Base-by-base conservation (phyloP, 2,888 invertebrate species). In the Pterostichus madidus region DNA sequence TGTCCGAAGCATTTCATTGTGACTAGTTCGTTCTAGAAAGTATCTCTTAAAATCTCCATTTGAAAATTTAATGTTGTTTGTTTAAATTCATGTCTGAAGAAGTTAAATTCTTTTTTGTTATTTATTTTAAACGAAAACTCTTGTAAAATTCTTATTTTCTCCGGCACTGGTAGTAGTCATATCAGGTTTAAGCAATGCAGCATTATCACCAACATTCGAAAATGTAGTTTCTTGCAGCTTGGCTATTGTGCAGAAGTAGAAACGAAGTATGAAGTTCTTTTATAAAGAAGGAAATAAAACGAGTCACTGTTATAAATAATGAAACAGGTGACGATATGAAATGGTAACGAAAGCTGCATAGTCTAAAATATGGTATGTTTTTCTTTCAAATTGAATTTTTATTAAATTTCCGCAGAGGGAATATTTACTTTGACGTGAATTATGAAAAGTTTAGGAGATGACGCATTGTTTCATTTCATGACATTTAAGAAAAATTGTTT, bases 201-300 rank as follows among this genome's bases (percentile, higher is more conserved):
- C 13, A 52, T 17, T 56, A 56, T 13, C 17, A 10, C 56, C 56
- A 56, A 17, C 56, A 56, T 13, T 56, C 56, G 56, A 7, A 56
- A 56, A 17, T 56, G 56, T 17, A 56, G 56, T 56, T 56, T 56
- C 39, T 56, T 56, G 56, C 56, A 17, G 39, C 24, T 24, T 49
- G 17, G 56, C 3, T 17, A 56, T 56, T 56, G 56, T 56, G 56
- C 56, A 56, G 17, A 56, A 17, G 17, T 56, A 13, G 5, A 56
- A 56, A 13, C 17, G 8, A 10, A 10, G 15, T 56, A 56, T 56
- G 13, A 2, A 10, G 15, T 17, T 1, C 17, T 17, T 2, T 56
- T 15, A 17, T 17, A 17, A 17, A 56, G 24, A 56, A 17, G 17
- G 13, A 49, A 49, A n/a, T 49, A 49, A 56, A 13, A 17, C 17